Base-by-base conservation (phyloP, 2,113 vertebrate genomes). In the Sturnira hondurensis region DNA sequence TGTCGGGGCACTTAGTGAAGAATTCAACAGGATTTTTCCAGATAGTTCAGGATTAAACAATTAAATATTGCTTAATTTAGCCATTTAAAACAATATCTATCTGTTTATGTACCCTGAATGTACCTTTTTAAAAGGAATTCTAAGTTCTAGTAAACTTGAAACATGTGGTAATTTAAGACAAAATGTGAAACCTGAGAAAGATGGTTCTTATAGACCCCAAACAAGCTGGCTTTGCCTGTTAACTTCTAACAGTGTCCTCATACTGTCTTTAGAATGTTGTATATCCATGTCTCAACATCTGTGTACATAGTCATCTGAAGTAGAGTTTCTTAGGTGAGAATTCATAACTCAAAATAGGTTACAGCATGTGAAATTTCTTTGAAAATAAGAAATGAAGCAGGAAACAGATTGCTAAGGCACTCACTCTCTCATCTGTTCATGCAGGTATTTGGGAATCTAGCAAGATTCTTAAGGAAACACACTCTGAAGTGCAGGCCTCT, bases 31-130 rank as follows among this genome's bases (percentile, higher is more conserved):
- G 26, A 83, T 36, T 77, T 92, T 80, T 82, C 41, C 36, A 86
- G 70, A 93, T 93, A 96, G 81, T 88, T 96, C 94, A 54, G 45
- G 36, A 13, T 81, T 88, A 45, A 94, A 16, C 50, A 52, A 52
- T 52, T 16, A 52, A 52, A 52, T 52, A 52, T 52, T 16, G 15
- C 17, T 52, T 52, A 52, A 52, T 52, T 52, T 52, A 63, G 20
- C 45, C 93, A 89, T 74, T 93, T 93, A 73, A 93, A 95, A 91
- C 24, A 45, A 8, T 81, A 80, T 81, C 38, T 81, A 80, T 81
- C 38, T 92, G 63, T 87, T 93, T 73, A 90, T 71, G 11, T 54
- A 78, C 33, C 20, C 15, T 70, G 54, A 93, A 92, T 83, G 19
- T 31, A 68, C 4, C 41, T 94, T 85, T 93, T 91, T 24, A 58